Conservation (phyloP, 2,888 invertebrate species). For the Diplolepis rosae region DNA sequence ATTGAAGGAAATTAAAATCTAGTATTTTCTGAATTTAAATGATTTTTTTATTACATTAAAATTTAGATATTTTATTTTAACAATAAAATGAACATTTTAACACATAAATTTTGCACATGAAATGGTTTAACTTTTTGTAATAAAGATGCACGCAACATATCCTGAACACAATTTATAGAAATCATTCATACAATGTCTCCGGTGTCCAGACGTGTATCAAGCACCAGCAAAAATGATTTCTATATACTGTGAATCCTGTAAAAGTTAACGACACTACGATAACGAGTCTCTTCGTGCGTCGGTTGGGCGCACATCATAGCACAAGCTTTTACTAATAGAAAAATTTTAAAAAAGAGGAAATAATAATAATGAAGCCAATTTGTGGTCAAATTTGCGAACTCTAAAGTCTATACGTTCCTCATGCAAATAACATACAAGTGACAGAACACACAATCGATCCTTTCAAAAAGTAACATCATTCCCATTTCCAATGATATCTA, state of each 20-base stretch:
- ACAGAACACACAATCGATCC: not conserved
- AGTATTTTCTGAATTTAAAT: no score
- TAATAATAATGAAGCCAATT: not conserved
- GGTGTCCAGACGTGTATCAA: conserved; percentile 2
- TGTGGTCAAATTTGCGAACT: not conserved
- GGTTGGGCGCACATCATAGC: conserved; percentile 43
- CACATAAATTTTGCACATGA: not conserved
- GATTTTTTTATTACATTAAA: not conserved
- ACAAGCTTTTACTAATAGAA: conserved; percentile 32
- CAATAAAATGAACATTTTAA: no score
- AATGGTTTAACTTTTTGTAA: conserved; percentile 1
- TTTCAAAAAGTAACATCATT: not conserved
- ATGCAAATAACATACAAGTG: not conserved
- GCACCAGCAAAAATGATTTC: conserved; percentile 54
- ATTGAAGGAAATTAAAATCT: no score
- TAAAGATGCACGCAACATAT: conserved; percentile 13
- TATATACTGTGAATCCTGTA: conserved; percentile 46
- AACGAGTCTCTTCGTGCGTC: conserved; percentile 42
- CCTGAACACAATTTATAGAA: conserved; percentile 35
- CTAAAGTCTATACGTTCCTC: not conserved
- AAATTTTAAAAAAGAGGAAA: not conserved
- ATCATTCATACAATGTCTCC: conserved; percentile 29
- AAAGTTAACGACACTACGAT: conserved; percentile 42
- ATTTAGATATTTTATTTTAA: no score
- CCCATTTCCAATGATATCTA: not conserved